Percentiles rank a stretch among this genome's conserved stretches.
These are phyloP conservation scores for Piprites chloris DNA, from an alignment of 2,113 vertebrate species.

Conservation along the genomic window DNA sequence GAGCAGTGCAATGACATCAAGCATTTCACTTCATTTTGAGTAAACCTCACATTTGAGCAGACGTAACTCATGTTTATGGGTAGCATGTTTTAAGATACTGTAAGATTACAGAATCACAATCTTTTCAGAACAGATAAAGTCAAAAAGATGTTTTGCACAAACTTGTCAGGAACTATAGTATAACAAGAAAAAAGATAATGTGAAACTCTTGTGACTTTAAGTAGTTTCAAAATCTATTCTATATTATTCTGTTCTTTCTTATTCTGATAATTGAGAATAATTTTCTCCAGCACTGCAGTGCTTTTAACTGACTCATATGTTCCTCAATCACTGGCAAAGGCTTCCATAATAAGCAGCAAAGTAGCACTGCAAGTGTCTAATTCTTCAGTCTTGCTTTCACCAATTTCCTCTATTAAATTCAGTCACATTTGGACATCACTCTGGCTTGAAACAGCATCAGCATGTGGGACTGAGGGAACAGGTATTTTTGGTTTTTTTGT, in stretches of 20 bases:
- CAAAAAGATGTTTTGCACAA: neutral
- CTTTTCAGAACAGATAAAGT: neutral
- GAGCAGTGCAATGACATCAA: neutral
- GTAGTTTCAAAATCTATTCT: neutral
- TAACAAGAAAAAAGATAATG: neutral
- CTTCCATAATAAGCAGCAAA: slow-evolving; percentile 15
- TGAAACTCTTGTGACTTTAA: neutral
- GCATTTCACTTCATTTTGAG: neutral
- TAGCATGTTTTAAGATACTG: neutral
- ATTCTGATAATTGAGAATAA: slow-evolving; percentile 25
- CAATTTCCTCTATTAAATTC: neutral
- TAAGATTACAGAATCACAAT: neutral
- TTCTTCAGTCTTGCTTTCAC: neutral
- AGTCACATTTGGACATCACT: neutral
- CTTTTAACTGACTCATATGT: slow-evolving; percentile 49
- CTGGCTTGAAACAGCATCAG: neutral
- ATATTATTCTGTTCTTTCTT: neutral
- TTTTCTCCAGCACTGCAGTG: neutral
- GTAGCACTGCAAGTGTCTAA: neutral
- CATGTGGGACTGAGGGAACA: neutral
- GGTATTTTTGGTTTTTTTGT: neutral
- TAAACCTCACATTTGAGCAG: neutral
- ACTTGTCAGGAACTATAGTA: neutral
- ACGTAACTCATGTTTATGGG: neutral
- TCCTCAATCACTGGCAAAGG: neutral